Percentiles rank a stretch among this genome's conserved stretches.
Evolutionary conservation across 2,113 vertebrate species (phyloP).

Genomic region (Todiramphus saurophagus): DNA sequence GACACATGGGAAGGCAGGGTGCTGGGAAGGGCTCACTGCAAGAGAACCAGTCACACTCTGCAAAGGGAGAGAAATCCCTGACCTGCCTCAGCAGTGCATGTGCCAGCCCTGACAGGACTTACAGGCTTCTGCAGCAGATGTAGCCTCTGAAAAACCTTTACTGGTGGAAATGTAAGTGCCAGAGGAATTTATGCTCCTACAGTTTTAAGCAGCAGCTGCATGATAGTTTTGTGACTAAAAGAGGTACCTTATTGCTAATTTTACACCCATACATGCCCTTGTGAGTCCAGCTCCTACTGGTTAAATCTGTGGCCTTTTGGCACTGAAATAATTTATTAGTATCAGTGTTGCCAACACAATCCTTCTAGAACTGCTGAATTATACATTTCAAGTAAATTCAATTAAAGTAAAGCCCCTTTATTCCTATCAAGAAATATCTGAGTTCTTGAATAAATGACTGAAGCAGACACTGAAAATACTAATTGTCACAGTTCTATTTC

Average conservation of each 20-base stretch:
- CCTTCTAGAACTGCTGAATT: neutral
- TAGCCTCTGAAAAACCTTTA: neutral
- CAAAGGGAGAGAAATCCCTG: neutral
- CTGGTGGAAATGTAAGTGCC: neutral
- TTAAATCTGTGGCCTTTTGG: neutral
- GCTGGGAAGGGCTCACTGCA: neutral
- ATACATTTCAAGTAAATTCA: neutral
- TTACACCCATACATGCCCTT: neutral
- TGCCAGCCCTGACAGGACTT: neutral
- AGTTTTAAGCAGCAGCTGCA: neutral
- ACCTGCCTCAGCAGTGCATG: fast-evolving
- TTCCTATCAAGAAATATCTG: neutral
- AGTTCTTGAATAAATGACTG: neutral
- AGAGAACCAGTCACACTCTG: neutral
- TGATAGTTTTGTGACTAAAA: neutral
- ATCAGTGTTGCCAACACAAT: neutral
- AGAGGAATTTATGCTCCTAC: neutral
- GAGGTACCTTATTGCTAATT: neutral
- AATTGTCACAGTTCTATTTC: neutral
- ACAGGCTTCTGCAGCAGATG: fast-evolving
- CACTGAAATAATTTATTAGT: neutral
- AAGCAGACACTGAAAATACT: neutral
- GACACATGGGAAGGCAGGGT: fast-evolving
- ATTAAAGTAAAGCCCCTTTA: neutral
- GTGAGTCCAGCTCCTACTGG: neutral